These are phyloP conservation scores for Ostrea edulis DNA, from an alignment of 1,140 invertebrate genomes.

Conservation along the genomic window DNA sequence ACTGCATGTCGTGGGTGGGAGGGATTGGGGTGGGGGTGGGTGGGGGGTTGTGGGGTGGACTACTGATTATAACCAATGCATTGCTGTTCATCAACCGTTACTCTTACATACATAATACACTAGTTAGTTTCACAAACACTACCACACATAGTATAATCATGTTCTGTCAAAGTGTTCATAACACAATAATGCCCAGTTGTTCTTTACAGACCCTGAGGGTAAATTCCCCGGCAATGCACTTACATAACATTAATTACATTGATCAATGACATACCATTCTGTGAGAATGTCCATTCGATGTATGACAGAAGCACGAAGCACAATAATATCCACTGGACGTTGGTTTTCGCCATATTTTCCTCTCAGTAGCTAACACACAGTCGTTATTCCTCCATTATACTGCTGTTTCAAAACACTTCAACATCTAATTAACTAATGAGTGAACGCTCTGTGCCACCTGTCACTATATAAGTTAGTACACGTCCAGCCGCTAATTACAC, in stretches of 20 bases:
- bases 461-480: background rate
- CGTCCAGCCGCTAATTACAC: background rate
- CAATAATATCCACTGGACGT: background rate
- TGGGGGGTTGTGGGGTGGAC: background rate
- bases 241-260: background rate
- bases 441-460: background rate
- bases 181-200: background rate
- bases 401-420: background rate
- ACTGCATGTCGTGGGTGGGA: background rate
- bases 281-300: background rate
- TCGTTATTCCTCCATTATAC: background rate
- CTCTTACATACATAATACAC: background rate
- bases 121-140: background rate
- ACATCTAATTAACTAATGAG: background rate
- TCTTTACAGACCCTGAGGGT: background rate
- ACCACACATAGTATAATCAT: background rate
- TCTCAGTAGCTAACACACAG: background rate
- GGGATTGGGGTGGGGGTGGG: background rate
- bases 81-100: background rate
- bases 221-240: background rate
- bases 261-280: constrained; percentile 16
- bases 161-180: background rate
- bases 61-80: background rate
- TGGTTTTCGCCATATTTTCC: background rate
- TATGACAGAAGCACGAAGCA: background rate